Conservation (phyloP, 2,113 vertebrate species). For the Polypterus senegalus region DNA sequence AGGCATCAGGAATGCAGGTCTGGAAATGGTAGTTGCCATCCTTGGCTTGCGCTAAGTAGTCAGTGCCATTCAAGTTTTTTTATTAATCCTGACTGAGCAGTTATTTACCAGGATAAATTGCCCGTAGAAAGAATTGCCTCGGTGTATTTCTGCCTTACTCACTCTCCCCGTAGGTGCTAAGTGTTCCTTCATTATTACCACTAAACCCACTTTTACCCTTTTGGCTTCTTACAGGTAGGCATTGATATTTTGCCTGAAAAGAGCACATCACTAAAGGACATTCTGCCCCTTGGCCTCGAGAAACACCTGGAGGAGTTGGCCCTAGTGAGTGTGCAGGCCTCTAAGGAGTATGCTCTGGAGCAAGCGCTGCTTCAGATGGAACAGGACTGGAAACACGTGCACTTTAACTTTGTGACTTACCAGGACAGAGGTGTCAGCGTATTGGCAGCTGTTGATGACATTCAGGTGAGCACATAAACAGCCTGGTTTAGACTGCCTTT, state of each 20-base stretch:
- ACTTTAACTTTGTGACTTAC: constrained; percentile 17
- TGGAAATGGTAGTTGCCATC: no score
- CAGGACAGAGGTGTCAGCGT: constrained; percentile 15
- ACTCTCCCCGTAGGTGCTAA: neutral
- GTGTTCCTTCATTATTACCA: neutral
- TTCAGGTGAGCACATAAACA: constrained; percentile 10
- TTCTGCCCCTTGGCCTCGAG: constrained; percentile 39
- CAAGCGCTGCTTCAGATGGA: constrained; percentile 23
- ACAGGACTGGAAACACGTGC: constrained; percentile 20
- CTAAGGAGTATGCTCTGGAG: constrained; percentile 28
- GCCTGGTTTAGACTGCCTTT: no score
- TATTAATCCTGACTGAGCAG: neutral
- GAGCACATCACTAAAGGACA: constrained; percentile 31
- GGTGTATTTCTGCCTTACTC: neutral
- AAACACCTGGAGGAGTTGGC: constrained; percentile 33
- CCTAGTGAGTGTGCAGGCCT: constrained; percentile 18
- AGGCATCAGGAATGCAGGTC: neutral
- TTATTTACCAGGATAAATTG: neutral
- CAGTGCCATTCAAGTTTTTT: neutral
- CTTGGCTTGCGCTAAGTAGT: neutral
- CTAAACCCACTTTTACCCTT: neutral
- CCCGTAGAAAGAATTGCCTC: neutral
- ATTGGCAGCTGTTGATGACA: constrained; percentile 18
- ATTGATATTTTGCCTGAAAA: constrained; percentile 26
- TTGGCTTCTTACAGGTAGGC: constrained; percentile 19